A percentile compares a stretch with the other conserved stretches of the same genome.
Evolutionary conservation across 2,888 invertebrate species (phyloP).

Genomic region (Stenichneumon culpator): DNA sequence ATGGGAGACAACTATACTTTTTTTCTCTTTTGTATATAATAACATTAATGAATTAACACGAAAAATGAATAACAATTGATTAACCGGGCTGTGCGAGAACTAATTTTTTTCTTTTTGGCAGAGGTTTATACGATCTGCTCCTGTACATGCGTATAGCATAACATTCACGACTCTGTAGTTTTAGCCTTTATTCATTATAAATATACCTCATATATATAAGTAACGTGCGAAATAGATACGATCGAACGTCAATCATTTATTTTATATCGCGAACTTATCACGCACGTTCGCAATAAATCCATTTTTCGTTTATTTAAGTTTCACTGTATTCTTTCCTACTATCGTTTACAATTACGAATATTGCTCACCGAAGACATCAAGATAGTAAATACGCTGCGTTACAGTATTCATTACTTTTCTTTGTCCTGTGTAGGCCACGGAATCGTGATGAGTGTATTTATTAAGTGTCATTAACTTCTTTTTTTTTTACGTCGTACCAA

Average conservation of each 20-base stretch:
- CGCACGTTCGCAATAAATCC: conserved; percentile 35
- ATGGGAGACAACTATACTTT: conserved; percentile 20
- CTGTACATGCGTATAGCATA: conserved; percentile 19
- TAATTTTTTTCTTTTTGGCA: conserved; percentile 25
- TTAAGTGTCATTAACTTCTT: conserved; percentile 26
- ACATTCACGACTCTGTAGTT: conserved; percentile 17
- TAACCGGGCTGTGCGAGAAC: conserved; percentile 65
- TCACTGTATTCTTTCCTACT: background rate
- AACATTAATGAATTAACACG: conserved; percentile 43
- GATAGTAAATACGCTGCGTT: background rate
- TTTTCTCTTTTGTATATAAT: conserved; percentile 55
- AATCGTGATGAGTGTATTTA: conserved; percentile 38
- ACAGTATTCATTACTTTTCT: background rate
- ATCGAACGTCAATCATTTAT: conserved; percentile 11
- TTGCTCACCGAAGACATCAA: background rate
- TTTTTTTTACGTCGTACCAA: conserved; percentile 34
- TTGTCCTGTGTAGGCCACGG: background rate
- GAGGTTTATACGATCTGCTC: conserved; percentile 25
- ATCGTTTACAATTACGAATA: conserved; percentile 10
- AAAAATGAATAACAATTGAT: conserved; percentile 54
- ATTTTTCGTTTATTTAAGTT: conserved; percentile 22
- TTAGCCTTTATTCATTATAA: conserved; percentile 20
- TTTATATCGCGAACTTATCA: conserved; percentile 26
- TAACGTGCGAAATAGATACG: conserved; percentile 7
- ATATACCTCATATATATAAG: conserved; percentile 35